These are phyloP conservation scores for Paragorgia papillata DNA, from an alignment of 92 coral and sea anemone species.

Conservation along the genomic window DNA sequence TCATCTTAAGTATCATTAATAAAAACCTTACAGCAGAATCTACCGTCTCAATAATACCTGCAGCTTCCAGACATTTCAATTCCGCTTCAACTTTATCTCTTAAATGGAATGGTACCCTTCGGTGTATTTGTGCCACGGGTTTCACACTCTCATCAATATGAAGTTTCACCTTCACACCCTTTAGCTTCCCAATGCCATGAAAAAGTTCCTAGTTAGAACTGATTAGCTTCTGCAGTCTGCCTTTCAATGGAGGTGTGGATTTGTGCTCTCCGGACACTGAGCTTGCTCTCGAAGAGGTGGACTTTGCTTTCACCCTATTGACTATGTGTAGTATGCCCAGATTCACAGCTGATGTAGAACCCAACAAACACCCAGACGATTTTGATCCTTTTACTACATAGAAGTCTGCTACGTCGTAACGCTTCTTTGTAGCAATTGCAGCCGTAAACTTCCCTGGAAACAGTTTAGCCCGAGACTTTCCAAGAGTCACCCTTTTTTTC, in stretches of 20 bases:
- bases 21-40: too few relatives aligned
- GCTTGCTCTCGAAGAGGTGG: neutral
- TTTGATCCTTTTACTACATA: constrained; percentile 14
- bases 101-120: too few relatives aligned
- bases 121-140: constrained; percentile 44
- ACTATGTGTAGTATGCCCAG: constrained; percentile 8
- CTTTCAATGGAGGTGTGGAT: too few relatives aligned
- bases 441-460: constrained; percentile 41
- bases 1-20: too few relatives aligned
- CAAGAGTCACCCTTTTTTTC: neutral
- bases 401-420: constrained; percentile 24
- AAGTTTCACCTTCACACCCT: constrained; percentile 45
- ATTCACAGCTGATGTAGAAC: constrained; percentile 17
- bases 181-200: constrained; percentile 45
- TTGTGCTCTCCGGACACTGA: too few relatives aligned
- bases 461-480: constrained; percentile 5
- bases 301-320: neutral
- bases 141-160: constrained; percentile 35
- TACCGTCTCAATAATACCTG: constrained; percentile 24
- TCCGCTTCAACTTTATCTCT: neutral
- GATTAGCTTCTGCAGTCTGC: neutral
- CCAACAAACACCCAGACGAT: constrained; percentile 15
- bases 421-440: constrained; percentile 5
- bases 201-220: constrained; percentile 14
- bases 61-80: constrained; percentile 12